These are phyloP conservation scores for Champsocephalus esox DNA, from an alignment of 2,797 vertebrate genomes.

Conservation along the genomic window DNA sequence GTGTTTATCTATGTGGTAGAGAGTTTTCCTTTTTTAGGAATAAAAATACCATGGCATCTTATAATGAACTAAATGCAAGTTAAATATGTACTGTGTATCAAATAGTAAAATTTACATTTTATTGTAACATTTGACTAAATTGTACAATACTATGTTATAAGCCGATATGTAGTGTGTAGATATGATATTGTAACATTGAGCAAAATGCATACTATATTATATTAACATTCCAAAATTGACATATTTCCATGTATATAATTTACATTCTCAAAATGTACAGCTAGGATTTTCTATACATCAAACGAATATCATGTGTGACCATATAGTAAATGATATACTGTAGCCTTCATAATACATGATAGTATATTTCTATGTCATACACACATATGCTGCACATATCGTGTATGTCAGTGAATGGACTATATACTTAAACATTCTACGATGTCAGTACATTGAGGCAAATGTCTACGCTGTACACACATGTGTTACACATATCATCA, in stretches of 20 bases:
- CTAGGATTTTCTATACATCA: slow-evolving; percentile 48
- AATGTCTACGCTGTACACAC: slow-evolving; percentile 74
- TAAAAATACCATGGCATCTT: slow-evolving; percentile 1
- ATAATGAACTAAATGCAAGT: neutral
- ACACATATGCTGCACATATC: slow-evolving; percentile 72
- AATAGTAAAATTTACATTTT: neutral
- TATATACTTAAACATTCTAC: slow-evolving; percentile 70
- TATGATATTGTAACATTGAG: neutral
- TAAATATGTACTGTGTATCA: neutral
- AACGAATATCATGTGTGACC: slow-evolving; percentile 66
- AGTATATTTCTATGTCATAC: slow-evolving; percentile 67
- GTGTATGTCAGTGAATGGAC: slow-evolving; percentile 54
- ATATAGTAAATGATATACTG: slow-evolving; percentile 53
- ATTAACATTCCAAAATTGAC: neutral
- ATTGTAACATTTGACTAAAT: too few species aligned
- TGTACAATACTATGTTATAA: too few species aligned
- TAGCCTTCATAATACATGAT: slow-evolving; percentile 63
- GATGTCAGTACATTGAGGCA: slow-evolving; percentile 73
- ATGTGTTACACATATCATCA: slow-evolving; percentile 78
- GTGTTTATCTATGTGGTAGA: slow-evolving; percentile 38
- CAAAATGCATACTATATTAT: slow-evolving; percentile 8
- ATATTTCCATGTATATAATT: slow-evolving; percentile 38
- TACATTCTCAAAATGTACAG: slow-evolving; percentile 48
- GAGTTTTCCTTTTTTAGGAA: slow-evolving; percentile 18
- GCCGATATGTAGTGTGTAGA: too few species aligned